Evolutionary conservation across 2,113 vertebrate genomes (phyloP).

Genomic region (Pavo muticus): DNA sequence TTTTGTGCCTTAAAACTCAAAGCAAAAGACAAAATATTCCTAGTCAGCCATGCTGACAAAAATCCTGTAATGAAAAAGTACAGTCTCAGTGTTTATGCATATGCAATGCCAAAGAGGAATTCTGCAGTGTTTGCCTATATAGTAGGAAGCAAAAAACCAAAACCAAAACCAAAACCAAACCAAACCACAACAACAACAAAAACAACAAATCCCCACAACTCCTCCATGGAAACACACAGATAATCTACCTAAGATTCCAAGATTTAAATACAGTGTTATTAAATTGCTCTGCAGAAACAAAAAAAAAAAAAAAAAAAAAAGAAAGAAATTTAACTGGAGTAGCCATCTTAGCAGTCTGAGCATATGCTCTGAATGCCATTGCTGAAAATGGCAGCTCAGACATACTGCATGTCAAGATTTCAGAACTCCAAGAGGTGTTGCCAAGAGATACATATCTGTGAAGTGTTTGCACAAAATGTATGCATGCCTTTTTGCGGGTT

Average conservation of each 20-base stretch:
- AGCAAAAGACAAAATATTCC: neutral
- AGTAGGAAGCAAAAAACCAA: neutral
- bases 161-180: too few relatives aligned
- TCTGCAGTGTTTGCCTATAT: neutral
- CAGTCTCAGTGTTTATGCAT: neutral
- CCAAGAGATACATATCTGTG: neutral
- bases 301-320: neutral
- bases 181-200: too few relatives aligned
- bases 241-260: neutral
- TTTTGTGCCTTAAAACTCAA: neutral
- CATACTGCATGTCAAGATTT: rapidly evolving
- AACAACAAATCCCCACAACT: neutral
- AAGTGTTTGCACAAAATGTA: neutral
- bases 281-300: neutral
- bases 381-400: neutral
- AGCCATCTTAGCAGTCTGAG: neutral
- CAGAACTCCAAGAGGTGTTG: neutral
- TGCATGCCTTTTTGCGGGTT: neutral
- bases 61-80: neutral
- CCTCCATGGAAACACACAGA: neutral
- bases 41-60: neutral
- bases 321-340: neutral
- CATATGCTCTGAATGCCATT: neutral
- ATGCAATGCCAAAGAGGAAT: neutral
- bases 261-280: neutral